phyloP scores from a whole-genome alignment of 2,888 invertebrate species.

The Hypomecis punctinalis region DNA sequence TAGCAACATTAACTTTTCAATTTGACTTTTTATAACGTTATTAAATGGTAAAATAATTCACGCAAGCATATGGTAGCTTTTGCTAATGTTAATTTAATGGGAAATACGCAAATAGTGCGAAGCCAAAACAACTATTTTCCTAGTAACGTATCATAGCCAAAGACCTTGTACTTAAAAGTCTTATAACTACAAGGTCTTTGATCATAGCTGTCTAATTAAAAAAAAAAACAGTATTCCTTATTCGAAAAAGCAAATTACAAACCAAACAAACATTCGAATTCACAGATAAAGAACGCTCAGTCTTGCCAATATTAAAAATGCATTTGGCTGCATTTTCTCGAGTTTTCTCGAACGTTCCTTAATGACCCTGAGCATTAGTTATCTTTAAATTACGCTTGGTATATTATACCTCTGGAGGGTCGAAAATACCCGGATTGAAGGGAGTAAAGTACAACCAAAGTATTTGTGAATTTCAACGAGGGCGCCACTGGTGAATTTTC shows the following conservation, averaged over 20 bases:
- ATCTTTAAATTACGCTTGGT: constrained; percentile 78
- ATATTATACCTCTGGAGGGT: constrained; percentile 49
- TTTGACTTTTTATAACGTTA: too few species aligned
- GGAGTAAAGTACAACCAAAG: constrained; percentile 48
- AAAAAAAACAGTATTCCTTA: neutral
- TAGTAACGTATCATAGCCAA: too few species aligned
- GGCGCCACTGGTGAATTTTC: neutral
- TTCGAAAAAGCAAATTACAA: constrained; percentile 13
- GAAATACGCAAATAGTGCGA: too few species aligned
- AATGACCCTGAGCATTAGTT: constrained; percentile 80
- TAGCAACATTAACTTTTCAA: neutral
- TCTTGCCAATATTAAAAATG: constrained; percentile 71
- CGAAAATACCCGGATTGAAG: constrained; percentile 61
- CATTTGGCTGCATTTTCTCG: constrained; percentile 71
- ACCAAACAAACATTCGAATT: constrained; percentile 30
- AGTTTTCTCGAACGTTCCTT: constrained; percentile 65
- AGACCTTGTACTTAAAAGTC: too few species aligned
- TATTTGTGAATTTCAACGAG: neutral
- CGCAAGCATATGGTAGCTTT: too few species aligned
- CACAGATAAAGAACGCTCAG: constrained; percentile 65
- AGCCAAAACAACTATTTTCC: too few species aligned
- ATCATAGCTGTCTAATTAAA: neutral
- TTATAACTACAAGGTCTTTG: too few species aligned
- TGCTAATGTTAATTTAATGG: too few species aligned
- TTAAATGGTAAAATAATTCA: too few species aligned